phyloP scores from a whole-genome alignment of 2,797 vertebrate genomes.

The Lates japonicus region DNA sequence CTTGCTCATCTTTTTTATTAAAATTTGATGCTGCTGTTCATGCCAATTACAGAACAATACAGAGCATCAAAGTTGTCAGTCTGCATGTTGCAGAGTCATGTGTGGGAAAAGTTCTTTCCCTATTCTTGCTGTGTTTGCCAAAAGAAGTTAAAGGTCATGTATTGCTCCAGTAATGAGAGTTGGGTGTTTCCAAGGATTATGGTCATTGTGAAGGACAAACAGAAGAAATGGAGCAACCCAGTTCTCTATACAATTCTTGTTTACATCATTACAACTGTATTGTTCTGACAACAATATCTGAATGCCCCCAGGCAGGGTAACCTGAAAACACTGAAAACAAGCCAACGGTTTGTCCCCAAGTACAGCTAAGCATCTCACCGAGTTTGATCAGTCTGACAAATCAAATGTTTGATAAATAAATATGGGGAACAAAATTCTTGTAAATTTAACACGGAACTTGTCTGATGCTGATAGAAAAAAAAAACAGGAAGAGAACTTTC shows the following conservation, averaged over 20 bases:
- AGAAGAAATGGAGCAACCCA: not conserved
- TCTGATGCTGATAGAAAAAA: not conserved
- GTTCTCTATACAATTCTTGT: not conserved
- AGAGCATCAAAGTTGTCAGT: not conserved
- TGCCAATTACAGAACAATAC: not conserved
- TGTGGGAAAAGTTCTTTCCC: too few species aligned
- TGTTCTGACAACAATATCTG: constrained; percentile 4
- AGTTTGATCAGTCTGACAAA: not conserved
- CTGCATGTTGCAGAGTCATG: too few species aligned
- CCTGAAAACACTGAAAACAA: constrained; percentile 7
- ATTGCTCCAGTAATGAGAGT: too few species aligned
- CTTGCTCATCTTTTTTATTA: constrained; percentile 8
- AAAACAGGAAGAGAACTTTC: not conserved
- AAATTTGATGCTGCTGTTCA: not conserved
- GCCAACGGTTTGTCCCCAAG: not conserved
- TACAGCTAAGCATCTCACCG: not conserved
- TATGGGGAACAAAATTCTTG: not conserved
- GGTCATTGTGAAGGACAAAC: not conserved
- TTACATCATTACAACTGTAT: not conserved
- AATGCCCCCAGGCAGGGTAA: not conserved
- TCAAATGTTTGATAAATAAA: constrained; percentile 1
- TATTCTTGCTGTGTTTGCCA: too few species aligned
- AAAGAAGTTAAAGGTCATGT: too few species aligned
- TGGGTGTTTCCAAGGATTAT: too few species aligned
- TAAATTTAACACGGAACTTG: constrained; percentile 8